These are phyloP conservation scores for Acrocephalus arundinaceus DNA, from an alignment of 2,113 vertebrate genomes.

Conservation along the genomic window DNA sequence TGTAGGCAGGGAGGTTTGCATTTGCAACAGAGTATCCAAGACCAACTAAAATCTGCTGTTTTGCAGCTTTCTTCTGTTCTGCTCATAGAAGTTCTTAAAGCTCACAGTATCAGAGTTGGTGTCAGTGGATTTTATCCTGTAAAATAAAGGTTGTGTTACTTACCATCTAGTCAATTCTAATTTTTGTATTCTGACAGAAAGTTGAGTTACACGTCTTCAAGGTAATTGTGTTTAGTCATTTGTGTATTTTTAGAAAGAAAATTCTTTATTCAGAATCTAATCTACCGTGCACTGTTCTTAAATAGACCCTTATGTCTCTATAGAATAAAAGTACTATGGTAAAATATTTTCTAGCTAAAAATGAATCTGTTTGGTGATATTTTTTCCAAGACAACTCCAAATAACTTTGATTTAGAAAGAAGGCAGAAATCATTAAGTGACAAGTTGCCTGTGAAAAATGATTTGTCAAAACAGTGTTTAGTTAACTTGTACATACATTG, in stretches of 20 bases:
- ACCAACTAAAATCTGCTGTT: not conserved
- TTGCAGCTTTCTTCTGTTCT: not conserved
- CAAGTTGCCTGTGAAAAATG: conserved; percentile 48
- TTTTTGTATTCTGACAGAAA: not conserved
- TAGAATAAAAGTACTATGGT: not conserved
- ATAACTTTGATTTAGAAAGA: not conserved
- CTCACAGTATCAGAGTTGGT: not conserved
- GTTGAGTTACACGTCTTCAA: not conserved
- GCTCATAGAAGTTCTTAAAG: not conserved
- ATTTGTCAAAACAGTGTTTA: conserved; percentile 42
- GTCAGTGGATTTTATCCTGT: not conserved
- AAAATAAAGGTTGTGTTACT: not conserved
- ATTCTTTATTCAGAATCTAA: not conserved
- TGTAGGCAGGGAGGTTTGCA: not conserved
- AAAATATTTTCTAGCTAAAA: conserved; percentile 1
- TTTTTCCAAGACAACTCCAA: not conserved
- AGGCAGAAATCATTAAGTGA: conserved; percentile 17
- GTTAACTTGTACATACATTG: not conserved
- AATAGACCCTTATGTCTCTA: not conserved
- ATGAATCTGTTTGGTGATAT: not conserved
- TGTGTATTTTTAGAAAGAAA: not conserved
- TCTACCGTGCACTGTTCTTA: not conserved
- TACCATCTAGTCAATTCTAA: not conserved
- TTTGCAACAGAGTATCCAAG: not conserved
- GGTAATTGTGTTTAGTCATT: not conserved